phyloP scores from a whole-genome alignment of 2,797 vertebrate species.

The Poeciliopsis paucimaculata region DNA sequence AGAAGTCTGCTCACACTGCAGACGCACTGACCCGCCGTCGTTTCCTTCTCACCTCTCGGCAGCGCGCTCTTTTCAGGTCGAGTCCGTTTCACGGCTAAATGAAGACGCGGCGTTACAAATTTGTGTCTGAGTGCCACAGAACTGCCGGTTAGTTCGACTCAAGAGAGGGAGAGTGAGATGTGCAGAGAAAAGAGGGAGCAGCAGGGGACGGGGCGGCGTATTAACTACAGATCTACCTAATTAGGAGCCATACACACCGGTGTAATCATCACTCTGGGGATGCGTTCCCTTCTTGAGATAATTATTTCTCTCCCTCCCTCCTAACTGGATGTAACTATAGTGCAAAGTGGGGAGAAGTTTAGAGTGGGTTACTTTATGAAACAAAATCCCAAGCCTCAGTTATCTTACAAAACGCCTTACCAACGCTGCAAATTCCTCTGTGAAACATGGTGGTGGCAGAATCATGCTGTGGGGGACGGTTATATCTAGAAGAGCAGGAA shows the following conservation, averaged over 20 bases:
- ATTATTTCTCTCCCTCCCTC: constrained; percentile 62
- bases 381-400: background rate
- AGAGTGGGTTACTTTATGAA: background rate
- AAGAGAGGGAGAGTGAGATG: constrained; percentile 27
- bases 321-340: constrained; percentile 19
- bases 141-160: constrained; percentile 38
- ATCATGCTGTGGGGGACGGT: background rate
- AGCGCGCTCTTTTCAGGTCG: constrained; percentile 32
- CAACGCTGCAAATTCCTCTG: background rate
- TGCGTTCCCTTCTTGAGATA: constrained; percentile 45
- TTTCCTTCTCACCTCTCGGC: constrained; percentile 19
- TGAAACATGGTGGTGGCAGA: background rate
- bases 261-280: constrained; percentile 59
- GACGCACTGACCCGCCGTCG: constrained; percentile 15
- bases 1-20: constrained; percentile 15
- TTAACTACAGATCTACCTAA: constrained; percentile 72
- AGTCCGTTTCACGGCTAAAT: constrained; percentile 51
- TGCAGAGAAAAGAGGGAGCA: constrained; percentile 37
- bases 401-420: background rate
- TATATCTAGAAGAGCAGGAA: background rate
- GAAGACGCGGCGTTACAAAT: constrained; percentile 30
- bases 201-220: constrained; percentile 55
- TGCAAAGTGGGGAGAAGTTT: background rate
- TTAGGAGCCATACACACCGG: constrained; percentile 65
- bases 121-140: constrained; percentile 36